Evolutionary conservation across 2,797 vertebrate genomes (phyloP).

Genomic region (Lycodopsis pacificus): DNA sequence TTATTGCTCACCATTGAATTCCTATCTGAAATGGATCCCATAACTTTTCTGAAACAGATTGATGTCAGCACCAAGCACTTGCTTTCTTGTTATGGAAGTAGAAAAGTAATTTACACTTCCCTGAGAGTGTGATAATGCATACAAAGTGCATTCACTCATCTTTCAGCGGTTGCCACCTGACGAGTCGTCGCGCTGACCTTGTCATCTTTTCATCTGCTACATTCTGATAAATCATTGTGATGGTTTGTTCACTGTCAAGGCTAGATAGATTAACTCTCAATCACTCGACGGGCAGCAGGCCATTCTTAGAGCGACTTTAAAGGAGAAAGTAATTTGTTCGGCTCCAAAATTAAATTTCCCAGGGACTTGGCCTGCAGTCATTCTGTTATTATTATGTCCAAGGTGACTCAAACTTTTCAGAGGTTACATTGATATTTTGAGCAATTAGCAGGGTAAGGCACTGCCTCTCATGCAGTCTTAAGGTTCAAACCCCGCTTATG

Average conservation of each 20-base stretch:
- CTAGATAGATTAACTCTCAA: slow-evolving; percentile 60
- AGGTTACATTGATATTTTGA: slow-evolving; percentile 43
- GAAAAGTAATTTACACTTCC: slow-evolving; percentile 50
- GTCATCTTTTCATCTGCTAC: slow-evolving; percentile 60
- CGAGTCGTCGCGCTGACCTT: slow-evolving; percentile 64
- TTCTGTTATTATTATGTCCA: slow-evolving; percentile 38
- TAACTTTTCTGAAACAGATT: slow-evolving; percentile 42
- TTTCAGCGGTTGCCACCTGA: slow-evolving; percentile 55
- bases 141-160: slow-evolving; percentile 53
- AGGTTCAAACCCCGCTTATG: slow-evolving; percentile 5
- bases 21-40: slow-evolving; percentile 15
- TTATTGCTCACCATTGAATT: slow-evolving; percentile 15
- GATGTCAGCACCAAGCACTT: slow-evolving; percentile 18
- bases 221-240: slow-evolving; percentile 63
- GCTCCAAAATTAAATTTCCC: slow-evolving; percentile 56
- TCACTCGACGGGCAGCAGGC: slow-evolving; percentile 47
- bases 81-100: slow-evolving; percentile 11
- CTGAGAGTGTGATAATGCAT: slow-evolving; percentile 43
- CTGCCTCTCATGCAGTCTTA: neutral
- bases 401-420: slow-evolving; percentile 38
- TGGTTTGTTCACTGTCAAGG: slow-evolving; percentile 65
- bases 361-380: slow-evolving; percentile 41
- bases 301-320: slow-evolving; percentile 50
- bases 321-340: slow-evolving; percentile 54
- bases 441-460: slow-evolving; percentile 22